phyloP scores from a whole-genome alignment of 2,888 invertebrate genomes.

The Diarsia mendica region DNA sequence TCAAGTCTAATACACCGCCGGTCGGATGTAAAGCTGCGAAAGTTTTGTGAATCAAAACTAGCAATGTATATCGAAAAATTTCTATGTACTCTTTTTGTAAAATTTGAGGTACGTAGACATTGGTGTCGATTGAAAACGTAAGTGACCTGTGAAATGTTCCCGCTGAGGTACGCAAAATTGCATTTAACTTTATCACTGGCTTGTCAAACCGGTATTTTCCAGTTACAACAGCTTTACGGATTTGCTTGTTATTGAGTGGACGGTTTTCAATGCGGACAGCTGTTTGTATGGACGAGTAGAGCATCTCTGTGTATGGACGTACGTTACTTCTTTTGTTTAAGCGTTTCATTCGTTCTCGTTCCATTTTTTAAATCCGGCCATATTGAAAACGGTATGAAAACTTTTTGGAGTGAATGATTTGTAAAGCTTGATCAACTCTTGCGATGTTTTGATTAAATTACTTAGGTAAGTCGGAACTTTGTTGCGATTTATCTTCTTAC shows the following conservation, averaged over 20 bases:
- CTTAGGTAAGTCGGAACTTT: not conserved
- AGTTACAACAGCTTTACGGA: conserved; percentile 29
- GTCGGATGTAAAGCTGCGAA: not conserved
- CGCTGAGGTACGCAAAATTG: conserved; percentile 47
- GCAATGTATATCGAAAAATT: conserved; percentile 4
- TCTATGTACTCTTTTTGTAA: not conserved
- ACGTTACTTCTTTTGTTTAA: conserved; percentile 36
- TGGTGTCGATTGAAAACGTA: conserved; percentile 51
- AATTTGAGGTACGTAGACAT: conserved; percentile 6
- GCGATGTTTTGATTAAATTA: conserved; percentile 4
- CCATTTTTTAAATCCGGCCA: conserved; percentile 43
- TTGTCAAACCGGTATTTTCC: conserved; percentile 35
- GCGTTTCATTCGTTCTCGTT: conserved; percentile 31
- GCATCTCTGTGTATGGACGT: not conserved
- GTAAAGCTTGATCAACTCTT: not conserved
- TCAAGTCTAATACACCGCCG: conserved; percentile 18
- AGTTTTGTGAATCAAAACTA: not conserved
- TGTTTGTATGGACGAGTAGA: conserved; percentile 18
- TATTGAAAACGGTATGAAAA: conserved; percentile 12
- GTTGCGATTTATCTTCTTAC: conserved; percentile 3
- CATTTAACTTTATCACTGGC: conserved; percentile 34
- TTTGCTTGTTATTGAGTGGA: conserved; percentile 38
- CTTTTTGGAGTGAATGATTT: conserved; percentile 7
- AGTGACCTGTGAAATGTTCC: conserved; percentile 59
- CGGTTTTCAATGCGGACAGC: conserved; percentile 32